Conservation (phyloP, 2,113 vertebrate species). For the Orycteropus afer region DNA sequence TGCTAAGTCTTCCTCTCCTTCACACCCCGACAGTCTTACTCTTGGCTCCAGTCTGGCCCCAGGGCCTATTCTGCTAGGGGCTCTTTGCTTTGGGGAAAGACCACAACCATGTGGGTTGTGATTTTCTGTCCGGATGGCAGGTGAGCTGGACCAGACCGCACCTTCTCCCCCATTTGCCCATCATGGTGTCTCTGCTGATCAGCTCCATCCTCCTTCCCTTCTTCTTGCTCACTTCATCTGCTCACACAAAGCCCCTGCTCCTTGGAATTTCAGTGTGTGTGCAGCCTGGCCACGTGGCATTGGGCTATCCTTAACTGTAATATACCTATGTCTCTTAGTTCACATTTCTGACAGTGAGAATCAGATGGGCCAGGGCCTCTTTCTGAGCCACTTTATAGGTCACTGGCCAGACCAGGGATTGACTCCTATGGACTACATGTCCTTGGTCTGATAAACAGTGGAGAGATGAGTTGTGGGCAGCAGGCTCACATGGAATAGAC, state of each 20-base stretch:
- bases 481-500: background rate
- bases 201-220: too few relatives aligned
- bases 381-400: background rate
- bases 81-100: background rate
- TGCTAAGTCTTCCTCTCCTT: background rate
- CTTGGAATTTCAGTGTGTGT: background rate
- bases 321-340: background rate
- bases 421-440: background rate
- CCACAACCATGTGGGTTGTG: background rate
- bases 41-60: fast-evolving
- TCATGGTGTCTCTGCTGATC: fast-evolving
- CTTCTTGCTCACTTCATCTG: background rate
- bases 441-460: background rate
- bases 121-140: background rate
- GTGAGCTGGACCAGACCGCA: background rate
- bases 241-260: background rate
- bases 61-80: background rate
- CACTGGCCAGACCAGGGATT: background rate
- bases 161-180: background rate
- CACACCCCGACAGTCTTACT: background rate
- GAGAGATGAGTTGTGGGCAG: background rate
- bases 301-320: background rate
- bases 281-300: too few relatives aligned
- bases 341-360: background rate
- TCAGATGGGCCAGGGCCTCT: background rate